phyloP scores from a whole-genome alignment of 2,888 invertebrate genomes.

The Crossocerus cetratus region DNA sequence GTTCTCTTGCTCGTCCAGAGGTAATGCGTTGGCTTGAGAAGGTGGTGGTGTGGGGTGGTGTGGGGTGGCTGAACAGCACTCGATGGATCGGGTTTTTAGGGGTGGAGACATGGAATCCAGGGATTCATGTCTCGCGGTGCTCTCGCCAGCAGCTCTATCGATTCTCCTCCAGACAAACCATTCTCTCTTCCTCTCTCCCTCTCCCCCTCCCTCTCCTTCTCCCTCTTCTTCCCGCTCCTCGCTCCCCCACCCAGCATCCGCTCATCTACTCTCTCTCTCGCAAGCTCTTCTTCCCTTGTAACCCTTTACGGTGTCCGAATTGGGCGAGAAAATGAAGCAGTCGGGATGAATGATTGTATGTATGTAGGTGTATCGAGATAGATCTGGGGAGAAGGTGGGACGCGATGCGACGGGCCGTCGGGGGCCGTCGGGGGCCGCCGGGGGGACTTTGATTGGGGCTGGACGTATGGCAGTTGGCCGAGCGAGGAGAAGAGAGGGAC shows the following conservation, averaged over 20 bases:
- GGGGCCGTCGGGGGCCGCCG: background rate
- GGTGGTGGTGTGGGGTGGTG: constrained; percentile 55
- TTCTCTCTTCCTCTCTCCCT: constrained; percentile 54
- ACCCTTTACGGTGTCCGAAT: constrained; percentile 36
- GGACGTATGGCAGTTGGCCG: constrained; percentile 37
- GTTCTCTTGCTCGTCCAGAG: constrained; percentile 59
- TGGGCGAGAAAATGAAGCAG: constrained; percentile 34
- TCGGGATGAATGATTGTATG: too few species aligned
- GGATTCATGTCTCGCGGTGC: constrained; percentile 68
- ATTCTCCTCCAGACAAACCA: constrained; percentile 69
- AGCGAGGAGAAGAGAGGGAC: constrained; percentile 1
- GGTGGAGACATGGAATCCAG: constrained; percentile 67
- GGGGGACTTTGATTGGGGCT: background rate
- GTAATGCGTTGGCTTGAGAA: constrained; percentile 58
- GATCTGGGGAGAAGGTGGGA: too few species aligned
- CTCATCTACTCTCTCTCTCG: constrained; percentile 15
- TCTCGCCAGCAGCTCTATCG: constrained; percentile 69
- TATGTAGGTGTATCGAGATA: too few species aligned
- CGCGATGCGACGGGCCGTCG: background rate
- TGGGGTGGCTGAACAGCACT: constrained; percentile 35
- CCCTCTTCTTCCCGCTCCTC: too few species aligned
- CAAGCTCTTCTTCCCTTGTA: background rate
- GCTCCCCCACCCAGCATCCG: constrained; percentile 38
- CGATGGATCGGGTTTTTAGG: constrained; percentile 68
- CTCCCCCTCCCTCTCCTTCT: constrained; percentile 42